Evolutionary conservation across 2,113 vertebrate species (phyloP).

Genomic region (Rhea pennata): DNA sequence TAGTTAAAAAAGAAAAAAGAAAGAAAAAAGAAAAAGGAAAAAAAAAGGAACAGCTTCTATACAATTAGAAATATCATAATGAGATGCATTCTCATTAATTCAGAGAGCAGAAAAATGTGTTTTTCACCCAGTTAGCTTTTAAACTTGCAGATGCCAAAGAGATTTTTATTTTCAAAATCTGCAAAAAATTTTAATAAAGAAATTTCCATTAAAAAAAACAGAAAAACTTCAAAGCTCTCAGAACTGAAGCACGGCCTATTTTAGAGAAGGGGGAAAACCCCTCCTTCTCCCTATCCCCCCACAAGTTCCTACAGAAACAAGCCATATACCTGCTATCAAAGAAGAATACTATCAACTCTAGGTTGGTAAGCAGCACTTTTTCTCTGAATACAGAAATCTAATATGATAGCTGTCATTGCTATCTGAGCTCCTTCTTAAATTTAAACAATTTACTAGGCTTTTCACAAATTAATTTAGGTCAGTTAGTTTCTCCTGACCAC

Average conservation of each 20-base stretch:
- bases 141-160: conserved; percentile 46
- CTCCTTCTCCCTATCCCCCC: too few species aligned
- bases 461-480: not conserved
- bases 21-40: too few species aligned
- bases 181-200: conserved; percentile 28
- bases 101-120: conserved; percentile 47
- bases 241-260: not conserved
- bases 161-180: conserved; percentile 45
- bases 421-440: not conserved
- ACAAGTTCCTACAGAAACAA: conserved; percentile 1
- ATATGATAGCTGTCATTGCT: not conserved
- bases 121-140: conserved; percentile 51
- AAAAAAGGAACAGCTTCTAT: not conserved
- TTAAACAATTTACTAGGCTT: not conserved
- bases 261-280: not conserved
- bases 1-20: not conserved
- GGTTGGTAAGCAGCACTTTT: not conserved
- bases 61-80: conserved; percentile 31
- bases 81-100: not conserved
- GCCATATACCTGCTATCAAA: not conserved
- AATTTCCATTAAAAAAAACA: conserved; percentile 38
- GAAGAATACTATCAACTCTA: not conserved
- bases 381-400: not conserved
- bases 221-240: not conserved
- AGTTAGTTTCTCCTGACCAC: not conserved